Evolutionary conservation across 2,888 invertebrate genomes (phyloP), one percentile per base, ranked within the genome.

Genomic region (Chymomyza amoena): DNA sequence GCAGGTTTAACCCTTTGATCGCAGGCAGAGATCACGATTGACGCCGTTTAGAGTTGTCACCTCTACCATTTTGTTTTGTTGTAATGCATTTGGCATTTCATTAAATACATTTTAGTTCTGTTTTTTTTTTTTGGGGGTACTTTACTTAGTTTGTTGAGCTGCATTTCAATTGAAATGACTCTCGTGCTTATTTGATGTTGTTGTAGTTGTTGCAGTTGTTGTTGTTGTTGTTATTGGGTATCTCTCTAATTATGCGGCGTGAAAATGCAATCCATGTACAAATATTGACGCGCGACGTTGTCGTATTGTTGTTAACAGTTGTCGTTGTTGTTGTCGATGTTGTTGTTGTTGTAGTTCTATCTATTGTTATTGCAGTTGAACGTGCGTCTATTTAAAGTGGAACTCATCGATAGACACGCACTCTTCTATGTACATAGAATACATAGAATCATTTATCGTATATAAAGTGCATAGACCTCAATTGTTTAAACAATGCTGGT

Each of bases 231-330:
- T 25, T 61, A 52, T 61, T 60, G 74, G 72, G 72, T 69, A 73
- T 78, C 74, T 78, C 74, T 79, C 86, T 87, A 89, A 89, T 89
- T 89, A 89, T 89, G 80, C 84, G 81, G 89, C 87, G 89, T 89
- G 87, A 89, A 83, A 89, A 89, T 89, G 87, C 87, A 85, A 83
- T 79, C 76, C 89, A 87, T 89, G 89, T 88, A 87, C 77, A 79
- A 86, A 81, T 88, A 89, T 84, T 87, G 82, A 83, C 84, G 72
- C 81, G 77, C 75, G 73, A 71, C 76, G 66, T 61, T 62, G 7
- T 60, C 9, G 16, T 64, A 61, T 62, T 67, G 70, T 18, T 68
- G 68, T 67, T 57, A 69, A 69, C 61, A 32, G 32, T 61, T 63
- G n/a, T 51, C 25, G 25, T 25, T 25, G 25, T 25, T 25, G n/a